These are phyloP conservation scores for Gadopsis marmoratus DNA, from an alignment of 2,797 vertebrate species.

Conservation along the genomic window DNA sequence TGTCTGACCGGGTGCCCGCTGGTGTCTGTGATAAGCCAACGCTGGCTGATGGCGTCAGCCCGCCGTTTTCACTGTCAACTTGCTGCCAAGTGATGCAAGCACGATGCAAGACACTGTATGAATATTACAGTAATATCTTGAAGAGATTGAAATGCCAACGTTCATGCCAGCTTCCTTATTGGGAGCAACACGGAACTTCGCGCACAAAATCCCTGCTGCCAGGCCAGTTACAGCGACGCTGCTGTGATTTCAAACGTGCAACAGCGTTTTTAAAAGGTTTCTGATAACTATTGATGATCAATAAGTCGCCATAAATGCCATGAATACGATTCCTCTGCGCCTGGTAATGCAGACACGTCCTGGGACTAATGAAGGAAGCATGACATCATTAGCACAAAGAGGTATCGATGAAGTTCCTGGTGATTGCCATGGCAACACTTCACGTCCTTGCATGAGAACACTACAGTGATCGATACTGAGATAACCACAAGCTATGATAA, in stretches of 20 bases:
- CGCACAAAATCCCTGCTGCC: not conserved
- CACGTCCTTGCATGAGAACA: not conserved
- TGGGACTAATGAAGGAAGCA: not conserved
- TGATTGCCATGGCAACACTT: constrained; percentile 5
- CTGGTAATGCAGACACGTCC: not conserved
- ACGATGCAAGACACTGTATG: not conserved
- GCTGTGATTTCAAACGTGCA: not conserved
- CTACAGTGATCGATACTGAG: constrained; percentile 1
- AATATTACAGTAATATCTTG: not conserved
- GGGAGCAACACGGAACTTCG: not conserved
- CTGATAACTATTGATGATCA: not conserved
- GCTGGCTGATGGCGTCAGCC: not conserved
- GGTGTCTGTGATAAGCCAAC: not conserved
- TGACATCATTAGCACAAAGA: not conserved
- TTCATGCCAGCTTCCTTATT: not conserved
- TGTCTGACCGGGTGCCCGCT: not conserved
- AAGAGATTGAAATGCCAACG: not conserved
- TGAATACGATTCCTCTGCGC: not conserved
- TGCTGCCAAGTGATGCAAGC: constrained; percentile 28
- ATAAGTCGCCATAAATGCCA: too few species aligned
- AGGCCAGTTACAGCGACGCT: rapidly evolving
- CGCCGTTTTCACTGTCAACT: constrained; percentile 8
- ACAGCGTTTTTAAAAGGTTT: not conserved
- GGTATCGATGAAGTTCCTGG: not conserved
- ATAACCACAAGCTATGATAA: constrained; percentile 7